Conservation (phyloP, 2,888 invertebrate genomes). For the Oscheius sp. region DNA sequence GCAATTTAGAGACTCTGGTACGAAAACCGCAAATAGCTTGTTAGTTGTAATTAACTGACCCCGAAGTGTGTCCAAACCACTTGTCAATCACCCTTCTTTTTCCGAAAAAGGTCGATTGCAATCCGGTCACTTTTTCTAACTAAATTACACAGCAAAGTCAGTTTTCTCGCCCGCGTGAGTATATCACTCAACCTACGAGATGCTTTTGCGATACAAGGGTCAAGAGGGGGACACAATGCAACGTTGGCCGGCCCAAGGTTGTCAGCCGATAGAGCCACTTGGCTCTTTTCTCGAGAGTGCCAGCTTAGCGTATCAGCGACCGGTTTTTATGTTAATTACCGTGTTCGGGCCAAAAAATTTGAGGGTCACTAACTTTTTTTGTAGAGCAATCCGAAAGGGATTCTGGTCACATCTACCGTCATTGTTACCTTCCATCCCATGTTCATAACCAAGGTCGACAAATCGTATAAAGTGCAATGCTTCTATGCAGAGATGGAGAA, state of each 20-base stretch:
- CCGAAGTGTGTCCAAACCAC: not conserved
- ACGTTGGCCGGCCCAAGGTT: constrained; percentile 31
- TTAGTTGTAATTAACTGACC: not conserved
- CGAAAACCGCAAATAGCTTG: too few relatives aligned
- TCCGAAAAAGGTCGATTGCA: constrained; percentile 5
- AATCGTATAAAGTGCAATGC: constrained; percentile 66
- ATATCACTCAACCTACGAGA: not conserved
- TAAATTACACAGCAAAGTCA: constrained; percentile 14
- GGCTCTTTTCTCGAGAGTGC: constrained; percentile 11
- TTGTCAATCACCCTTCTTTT: not conserved
- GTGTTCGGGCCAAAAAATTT: not conserved
- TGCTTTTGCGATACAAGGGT: constrained; percentile 19
- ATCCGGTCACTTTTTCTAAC: not conserved
- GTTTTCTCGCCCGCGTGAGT: not conserved
- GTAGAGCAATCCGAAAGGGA: constrained; percentile 62
- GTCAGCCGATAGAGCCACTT: constrained; percentile 31
- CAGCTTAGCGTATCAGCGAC: constrained; percentile 14
- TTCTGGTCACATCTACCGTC: constrained; percentile 61
- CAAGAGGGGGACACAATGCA: constrained; percentile 31
- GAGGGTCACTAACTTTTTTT: constrained; percentile 19
- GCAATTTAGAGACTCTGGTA: too few relatives aligned
- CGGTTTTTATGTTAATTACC: constrained; percentile 6
- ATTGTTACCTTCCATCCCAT: constrained; percentile 68
- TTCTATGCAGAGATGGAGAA: constrained; percentile 66
- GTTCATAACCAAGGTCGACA: constrained; percentile 68